Evolutionary conservation across 2,797 vertebrate species (phyloP), one percentile per base, ranked within the genome.

Genomic region (Hydrocynus forskahlii): DNA sequence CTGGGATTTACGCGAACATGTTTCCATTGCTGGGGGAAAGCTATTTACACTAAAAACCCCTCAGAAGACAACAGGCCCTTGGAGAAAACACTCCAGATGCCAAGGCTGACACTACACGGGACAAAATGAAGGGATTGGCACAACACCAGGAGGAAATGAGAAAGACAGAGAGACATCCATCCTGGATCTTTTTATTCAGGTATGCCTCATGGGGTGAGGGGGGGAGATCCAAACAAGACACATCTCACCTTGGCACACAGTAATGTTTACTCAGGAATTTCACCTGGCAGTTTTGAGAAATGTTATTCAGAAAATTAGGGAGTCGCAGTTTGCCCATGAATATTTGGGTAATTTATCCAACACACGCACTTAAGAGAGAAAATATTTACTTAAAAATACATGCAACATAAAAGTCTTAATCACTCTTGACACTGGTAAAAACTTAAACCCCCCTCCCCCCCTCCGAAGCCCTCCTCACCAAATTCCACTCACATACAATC

Each of bases 91-190:
- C 40, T 50, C 68, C 68, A 50, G 68, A 25, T 25, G 45, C 45
- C 68, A 70, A 52, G 29, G 5, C 21, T 48, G 45, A 50, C 68
- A 70, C 68, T 68, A 45, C 4, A 4, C 0, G 13, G 43, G 43
- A 19, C 10, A 10, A 72, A 72, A 72, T 72, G 50, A 72, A 72
- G 16, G 50, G 14, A 0, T 5, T 72, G 70, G 70, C 48, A 55
- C 25, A 55, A 50, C 68, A 70, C 68, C 68, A 70, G 25, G 43
- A 73, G 78, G 78, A 79, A 62, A 62, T 79, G 68, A 80, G 29
- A 38, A 21, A 50, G 68, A 63, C 23, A 80, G 77, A 13, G 35
- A n/a, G 23, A 45, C 67, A 62, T 79, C 55, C 40, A 60, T 79
- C 77, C 68, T 25, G 59, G 38, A 17, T 19, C 29, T 25, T 23